Percentiles rank a stretch among this genome's conserved stretches.
These are phyloP conservation scores for Neodon shergylaensis DNA, from an alignment of 2,113 vertebrate genomes.

Conservation along the genomic window DNA sequence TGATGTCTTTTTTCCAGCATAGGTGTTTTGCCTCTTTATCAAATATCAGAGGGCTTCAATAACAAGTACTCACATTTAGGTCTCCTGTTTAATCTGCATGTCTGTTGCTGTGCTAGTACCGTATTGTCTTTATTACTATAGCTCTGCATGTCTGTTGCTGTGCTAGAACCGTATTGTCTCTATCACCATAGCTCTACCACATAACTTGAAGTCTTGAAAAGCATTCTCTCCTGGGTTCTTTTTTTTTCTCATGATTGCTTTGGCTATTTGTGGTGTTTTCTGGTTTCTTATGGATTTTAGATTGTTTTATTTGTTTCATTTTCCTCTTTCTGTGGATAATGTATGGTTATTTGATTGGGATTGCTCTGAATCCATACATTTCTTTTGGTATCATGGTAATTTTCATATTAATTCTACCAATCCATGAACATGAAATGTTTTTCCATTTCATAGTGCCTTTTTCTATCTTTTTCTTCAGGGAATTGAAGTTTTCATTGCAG, in stretches of 20 bases:
- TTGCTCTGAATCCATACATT: background rate
- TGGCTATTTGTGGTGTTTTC: background rate
- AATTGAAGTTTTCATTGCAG: background rate
- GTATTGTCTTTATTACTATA: background rate
- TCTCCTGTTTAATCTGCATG: background rate
- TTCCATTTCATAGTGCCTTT: background rate
- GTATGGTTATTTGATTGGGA: background rate
- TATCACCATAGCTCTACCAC: background rate
- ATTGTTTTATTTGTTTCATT: background rate
- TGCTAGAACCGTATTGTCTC: background rate
- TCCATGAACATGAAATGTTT: background rate
- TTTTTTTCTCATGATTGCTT: background rate
- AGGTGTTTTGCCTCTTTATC: background rate
- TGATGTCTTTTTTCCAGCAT: background rate
- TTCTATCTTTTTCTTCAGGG: background rate
- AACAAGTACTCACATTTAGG: background rate
- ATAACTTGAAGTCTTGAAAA: background rate
- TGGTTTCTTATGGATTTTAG: background rate
- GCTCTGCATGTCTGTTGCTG: background rate
- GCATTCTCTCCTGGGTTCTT: background rate
- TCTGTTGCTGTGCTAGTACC: background rate
- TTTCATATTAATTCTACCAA: background rate
- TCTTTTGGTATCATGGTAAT: background rate
- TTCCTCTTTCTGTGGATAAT: background rate
- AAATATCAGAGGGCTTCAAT: background rate